phyloP scores from a whole-genome alignment of 2,888 invertebrate species.

The Synanthedon andrenaeformis region DNA sequence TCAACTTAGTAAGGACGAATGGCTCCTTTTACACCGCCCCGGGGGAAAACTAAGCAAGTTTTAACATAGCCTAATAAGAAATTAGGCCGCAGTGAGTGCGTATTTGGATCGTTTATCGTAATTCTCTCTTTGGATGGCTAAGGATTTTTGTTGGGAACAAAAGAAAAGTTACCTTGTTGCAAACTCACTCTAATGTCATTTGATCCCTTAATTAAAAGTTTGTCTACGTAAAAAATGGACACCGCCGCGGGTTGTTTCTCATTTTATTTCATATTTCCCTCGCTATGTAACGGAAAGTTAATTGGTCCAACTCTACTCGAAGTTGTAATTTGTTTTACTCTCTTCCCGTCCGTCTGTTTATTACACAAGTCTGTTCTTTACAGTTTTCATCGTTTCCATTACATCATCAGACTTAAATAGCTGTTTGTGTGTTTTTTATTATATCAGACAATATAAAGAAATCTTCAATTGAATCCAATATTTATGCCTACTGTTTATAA shows the following conservation, averaged over 20 bases:
- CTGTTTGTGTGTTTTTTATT: too few relatives aligned
- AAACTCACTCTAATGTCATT: conserved; percentile 64
- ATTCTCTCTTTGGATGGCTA: conserved; percentile 26
- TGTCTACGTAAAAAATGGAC: conserved; percentile 43
- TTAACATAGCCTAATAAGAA: conserved; percentile 26
- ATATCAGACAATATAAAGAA: too few relatives aligned
- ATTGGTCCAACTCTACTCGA: conserved; percentile 61
- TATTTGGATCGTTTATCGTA: conserved; percentile 23
- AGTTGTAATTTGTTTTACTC: conserved; percentile 65
- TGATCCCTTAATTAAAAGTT: conserved; percentile 70
- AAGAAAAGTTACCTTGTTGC: conserved; percentile 53
- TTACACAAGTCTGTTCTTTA: conserved; percentile 44
- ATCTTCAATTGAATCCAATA: too few relatives aligned
- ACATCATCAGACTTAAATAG: neutral
- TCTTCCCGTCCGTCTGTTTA: conserved; percentile 54
- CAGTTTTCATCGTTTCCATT: conserved; percentile 30
- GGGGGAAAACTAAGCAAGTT: conserved; percentile 20
- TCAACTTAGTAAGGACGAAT: conserved; percentile 4
- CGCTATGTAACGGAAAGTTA: conserved; percentile 64
- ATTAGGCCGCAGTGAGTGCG: conserved; percentile 11
- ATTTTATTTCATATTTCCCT: conserved; percentile 65
- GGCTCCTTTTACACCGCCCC: conserved; percentile 14
- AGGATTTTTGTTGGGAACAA: conserved; percentile 35
- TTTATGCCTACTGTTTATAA: too few relatives aligned
- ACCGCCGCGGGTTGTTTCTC: conserved; percentile 53